Base-by-base conservation (phyloP, 2,888 invertebrate species). In the Ichneumon xanthorius region DNA sequence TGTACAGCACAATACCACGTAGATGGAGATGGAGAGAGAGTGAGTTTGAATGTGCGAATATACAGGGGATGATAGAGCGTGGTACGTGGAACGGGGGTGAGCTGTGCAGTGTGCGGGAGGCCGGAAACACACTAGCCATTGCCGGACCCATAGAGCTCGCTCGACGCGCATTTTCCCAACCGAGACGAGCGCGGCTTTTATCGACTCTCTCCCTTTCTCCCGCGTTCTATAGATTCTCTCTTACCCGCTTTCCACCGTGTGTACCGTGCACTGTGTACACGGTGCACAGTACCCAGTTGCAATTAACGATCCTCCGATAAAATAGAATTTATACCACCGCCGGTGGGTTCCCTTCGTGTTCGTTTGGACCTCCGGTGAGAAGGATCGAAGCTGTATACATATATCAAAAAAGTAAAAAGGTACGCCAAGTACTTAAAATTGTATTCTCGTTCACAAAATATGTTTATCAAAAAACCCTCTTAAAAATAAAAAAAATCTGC, bases 261-360 rank as follows among this genome's bases (percentile, higher is more conserved):
- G 33, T 58, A 58, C 55, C 33, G 53, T 30, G 63, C 45, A 37
- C 33, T 84, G 71, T 86, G 86, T 87, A 85, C 53, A 77, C 80
- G 70, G 76, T 76, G 70, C 82, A 82, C 84, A 82, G 86, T 84
- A 65, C 82, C 85, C 82, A 85, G 85, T 85, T 82, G 88, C 88
- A 88, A 88, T 88, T 88, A 88, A 88, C 88, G 87, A 87, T 87
- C 82, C 77, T 82, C 86, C 86, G 86, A 88, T 88, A 88, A 87
- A 88, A 88, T 88, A 88, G 84, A 87, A 88, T 87, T 87, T 80
- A 85, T 85, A 82, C 86, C 86, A 87, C 75, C 82, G 48, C 50
- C 19, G 48, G 72, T 67, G 72, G 45, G 78, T 55, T 71, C 19
- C 67, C 67, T 72, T 73, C 67, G 55, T 45, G 55, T 65, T 75